A percentile compares a stretch with the other conserved stretches of the same genome.
Conservation (phyloP, 2,797 vertebrate species). For the Micropoecilia bifurca region DNA sequence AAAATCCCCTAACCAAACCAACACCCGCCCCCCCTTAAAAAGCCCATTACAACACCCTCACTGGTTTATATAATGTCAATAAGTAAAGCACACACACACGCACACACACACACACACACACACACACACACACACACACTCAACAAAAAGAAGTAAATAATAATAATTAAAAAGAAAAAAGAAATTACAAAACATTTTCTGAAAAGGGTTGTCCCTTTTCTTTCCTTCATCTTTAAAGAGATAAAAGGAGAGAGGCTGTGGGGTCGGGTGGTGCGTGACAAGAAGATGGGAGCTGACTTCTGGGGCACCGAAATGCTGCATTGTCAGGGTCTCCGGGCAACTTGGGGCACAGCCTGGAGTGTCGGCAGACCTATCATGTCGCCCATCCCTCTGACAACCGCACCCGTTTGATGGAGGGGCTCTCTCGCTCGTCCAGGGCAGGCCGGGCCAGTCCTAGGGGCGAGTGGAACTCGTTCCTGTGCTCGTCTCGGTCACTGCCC, state of each 20-base stretch:
- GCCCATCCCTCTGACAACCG: slow-evolving; percentile 98
- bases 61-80: slow-evolving; percentile 87
- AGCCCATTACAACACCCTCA: slow-evolving; percentile 68
- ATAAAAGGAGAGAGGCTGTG: slow-evolving; percentile 65
- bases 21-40: slow-evolving; percentile 66
- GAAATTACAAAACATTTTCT: slow-evolving; percentile 70
- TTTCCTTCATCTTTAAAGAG: slow-evolving; percentile 70
- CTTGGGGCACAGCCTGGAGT: slow-evolving; percentile 46
- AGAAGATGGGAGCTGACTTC: slow-evolving; percentile 50
- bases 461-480: slow-evolving; percentile 98
- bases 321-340: slow-evolving; percentile 52
- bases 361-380: slow-evolving; percentile 87
- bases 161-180: slow-evolving; percentile 58
- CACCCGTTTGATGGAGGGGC: slow-evolving; percentile 97
- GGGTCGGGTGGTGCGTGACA: slow-evolving; percentile 66
- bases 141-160: slow-evolving; percentile 86
- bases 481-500: slow-evolving; percentile 97
- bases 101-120: slow-evolving; percentile 85
- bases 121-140: slow-evolving; percentile 86
- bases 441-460: slow-evolving; percentile 96
- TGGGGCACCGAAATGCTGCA: slow-evolving; percentile 53
- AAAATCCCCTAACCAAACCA: slow-evolving; percentile 65
- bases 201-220: slow-evolving; percentile 73
- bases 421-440: slow-evolving; percentile 95
- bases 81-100: slow-evolving; percentile 93